Evolutionary conservation across 2,113 vertebrate species (phyloP), one percentile per base, ranked within the genome.

Genomic region (Sprattus sprattus): DNA sequence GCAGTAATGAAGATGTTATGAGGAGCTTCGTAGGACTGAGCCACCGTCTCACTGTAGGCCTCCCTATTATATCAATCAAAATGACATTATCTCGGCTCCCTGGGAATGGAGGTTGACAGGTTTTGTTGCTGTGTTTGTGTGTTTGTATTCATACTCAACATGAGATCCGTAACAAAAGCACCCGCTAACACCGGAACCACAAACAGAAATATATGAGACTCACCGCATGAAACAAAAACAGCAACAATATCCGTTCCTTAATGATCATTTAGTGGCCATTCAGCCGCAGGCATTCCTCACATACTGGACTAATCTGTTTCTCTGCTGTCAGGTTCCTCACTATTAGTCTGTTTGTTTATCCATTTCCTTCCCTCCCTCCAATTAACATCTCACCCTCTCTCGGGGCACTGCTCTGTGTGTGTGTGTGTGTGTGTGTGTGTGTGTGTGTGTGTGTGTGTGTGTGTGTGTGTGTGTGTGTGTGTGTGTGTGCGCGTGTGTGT

Each of bases 311-410:
- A 85, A 89, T 87, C 88, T 88, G 87, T 78, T 82, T 81, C 89
- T 92, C 78, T 87, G 52, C 85, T 88, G 90, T 92, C 90, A 89
- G 85, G 88, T 85, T 86, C 86, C 88, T 86, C 88, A 86, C 87
- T 88, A 85, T 88, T 89, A 89, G 75, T 88, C 86, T 88, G 89
- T 92, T 92, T 91, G 88, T 90, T 91, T 90, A 89, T 86, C 86
- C 86, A 88, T 88, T 91, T 90, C 85, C 88, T 89, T 90, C 91
- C 89, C 87, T 92, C 87, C 89, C 91, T 89, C 85, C 89, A 87
- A 90, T 92, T 89, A 92, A 89, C 89, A 89, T 93, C 82, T 81
- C 88, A 32, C 71, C 86, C 86, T 22, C 87, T 85, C 78, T 87
- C 83, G 86, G 84, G 88, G 88, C 89, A 85, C 46, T 90, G 85